Evolutionary conservation across 2,888 invertebrate genomes (phyloP), one percentile per base, ranked within the genome.

Genomic region (Arrhopalites spinosus): DNA sequence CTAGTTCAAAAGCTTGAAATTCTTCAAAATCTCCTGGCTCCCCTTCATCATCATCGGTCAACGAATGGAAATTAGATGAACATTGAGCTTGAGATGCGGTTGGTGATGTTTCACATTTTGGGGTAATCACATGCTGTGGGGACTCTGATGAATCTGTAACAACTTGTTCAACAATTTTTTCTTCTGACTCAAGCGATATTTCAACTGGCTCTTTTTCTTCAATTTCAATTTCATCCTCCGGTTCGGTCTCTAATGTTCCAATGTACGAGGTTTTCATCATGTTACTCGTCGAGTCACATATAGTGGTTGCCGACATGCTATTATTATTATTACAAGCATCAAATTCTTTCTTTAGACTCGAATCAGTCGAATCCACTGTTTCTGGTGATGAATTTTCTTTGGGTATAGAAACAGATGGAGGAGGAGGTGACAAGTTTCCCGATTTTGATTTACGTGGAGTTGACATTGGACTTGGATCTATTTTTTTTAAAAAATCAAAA

Each of bases 381-480:
- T 36, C n/a, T 50, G 50, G 50, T 13, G n/a, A 15, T 50, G 17
- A n/a, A 50, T 2, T 50, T 50, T 17, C 17, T 20, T 59, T 20
- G 23, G 59, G 17, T 25, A 59, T 11, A 36, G 25, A 2, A 25
- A 15, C 29, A 1, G 63, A 63, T 20, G 30, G 43, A 23, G 68
- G 50, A 25, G 50, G 67, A 20, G 47, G 56, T 13, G 72, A 71
- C 61, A 47, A 45, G 20, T 69, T 50, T 17, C 56, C 50, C 2
- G 15, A 5, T 36, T 74, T 67, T 25, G 53, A 66, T 47, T 79
- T 79, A 11, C 20, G 74, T 2, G 79, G 79, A 1, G 79, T 79
- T 2, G 79, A 76, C 13, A 79, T 74, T 20, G 79, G 79, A 47
- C 77, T 77, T 30, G 79, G 77, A 25, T 79, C 79, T 43, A 50